Base-by-base conservation (phyloP, 2,888 invertebrate species). In the Podotricha telesiphe region DNA sequence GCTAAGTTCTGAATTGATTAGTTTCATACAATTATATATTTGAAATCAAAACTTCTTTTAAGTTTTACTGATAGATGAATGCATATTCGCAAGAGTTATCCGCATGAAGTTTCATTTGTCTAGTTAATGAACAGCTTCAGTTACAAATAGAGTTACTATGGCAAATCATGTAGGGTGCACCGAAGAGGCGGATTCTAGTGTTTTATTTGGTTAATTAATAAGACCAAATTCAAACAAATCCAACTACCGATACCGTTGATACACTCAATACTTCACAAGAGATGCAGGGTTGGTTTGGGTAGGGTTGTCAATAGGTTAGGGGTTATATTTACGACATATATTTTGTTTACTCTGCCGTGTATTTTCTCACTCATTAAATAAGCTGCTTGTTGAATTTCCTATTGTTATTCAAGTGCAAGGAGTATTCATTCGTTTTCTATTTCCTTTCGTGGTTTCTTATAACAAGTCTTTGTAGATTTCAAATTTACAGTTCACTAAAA, bases 191-290 rank as follows among this genome's bases (percentile, higher is more conserved):
- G 63, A 62, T 63, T 73, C 66, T 73, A 75, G 71, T 72, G 80
- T 84, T 85, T 87, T 86, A 89, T 91, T 88, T 83, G 84, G 88
- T 88, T 92, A 91, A 92, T 92, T 91, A 93, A 91, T 91, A 91
- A 88, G 83, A 88, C 89, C 91, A 83, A 89, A 88, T 82, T 89
- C 92, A 91, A 91, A 92, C 87, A 91, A 87, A 86, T 87, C 86
- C 82, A 79, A 84, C 82, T 78, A 83, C 86, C 87, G 91, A 88
- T 91, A 83, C 86, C 87, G 91, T 88, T 91, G 91, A 91, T 91
- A 90, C 89, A 86, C 88, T 89, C 87, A 80, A 82, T 81, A 85
- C 79, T 82, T 77, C 80, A 75, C 72, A 75, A 70, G 77, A 72
- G 75, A 76, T 80, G 82, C 82, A 79, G 65, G 67, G 58, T 3